Base-by-base conservation (phyloP, 2,797 vertebrate genomes). In the Falco novaeseelandiae region DNA sequence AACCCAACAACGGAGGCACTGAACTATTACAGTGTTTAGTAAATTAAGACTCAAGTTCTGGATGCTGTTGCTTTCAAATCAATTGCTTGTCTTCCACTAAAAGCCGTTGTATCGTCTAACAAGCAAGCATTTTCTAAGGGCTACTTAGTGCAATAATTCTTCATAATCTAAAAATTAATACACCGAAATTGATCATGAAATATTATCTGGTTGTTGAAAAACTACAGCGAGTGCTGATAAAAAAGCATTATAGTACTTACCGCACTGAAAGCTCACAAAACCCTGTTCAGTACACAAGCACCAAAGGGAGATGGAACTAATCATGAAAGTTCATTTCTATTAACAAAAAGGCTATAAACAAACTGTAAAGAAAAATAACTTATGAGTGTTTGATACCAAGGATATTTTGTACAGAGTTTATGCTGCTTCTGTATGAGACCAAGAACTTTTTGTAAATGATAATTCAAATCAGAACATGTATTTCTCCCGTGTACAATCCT, bases 191-290 rank as follows among this genome's bases (percentile, higher is more conserved):
- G 19, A 42, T 87, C 17, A 19, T 18, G 15, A 85, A 87, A 55
- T 6, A 1, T 91, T 72, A 92, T 36, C 57, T 82, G 51, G 3
- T 61, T 76, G 59, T 69, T 70, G 61, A 83, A 73, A 83, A 81
- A 23, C 40, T 72, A 14, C 40, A 72, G 48, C 0, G 1, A 58
- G 48, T 20, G 78, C 32, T 63, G 52, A 30, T 51, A 90, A 92
- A 78, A 87, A 91, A 89, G 26, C 54, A 44, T 40, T 34, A 26
- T 20, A 59, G 73, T 96, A 97, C 97, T 97, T 97, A 97, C 97
- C 96, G 0, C 65, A 89, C 32, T 2, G 34, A 91, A 70, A 93
- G 81, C 55, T 63, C 86, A 88, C 76, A 91, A 91, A 93, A 57
- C 82, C 85, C 74, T 93, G 92, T 59, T 90, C 96, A 86, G 93